These are phyloP conservation scores for Heliconius ethilla DNA, from an alignment of 2,888 invertebrate genomes.

Conservation along the genomic window DNA sequence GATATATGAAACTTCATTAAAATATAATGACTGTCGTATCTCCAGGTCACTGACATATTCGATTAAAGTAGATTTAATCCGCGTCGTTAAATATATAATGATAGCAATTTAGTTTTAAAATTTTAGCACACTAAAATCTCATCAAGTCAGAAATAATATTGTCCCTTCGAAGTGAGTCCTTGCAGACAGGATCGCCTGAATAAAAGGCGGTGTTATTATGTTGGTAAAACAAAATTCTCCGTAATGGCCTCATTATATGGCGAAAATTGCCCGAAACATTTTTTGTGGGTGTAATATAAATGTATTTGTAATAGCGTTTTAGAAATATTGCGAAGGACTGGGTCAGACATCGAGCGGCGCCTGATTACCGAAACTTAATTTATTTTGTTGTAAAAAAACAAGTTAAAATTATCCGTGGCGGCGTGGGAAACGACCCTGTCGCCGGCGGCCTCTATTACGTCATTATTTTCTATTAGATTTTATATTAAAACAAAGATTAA, in stretches of 20 bases:
- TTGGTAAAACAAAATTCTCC: conserved; percentile 82
- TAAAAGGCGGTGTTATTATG: conserved; percentile 81
- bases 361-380: conserved; percentile 81
- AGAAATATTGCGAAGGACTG: conserved; percentile 80
- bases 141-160: conserved; percentile 77
- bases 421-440: conserved; percentile 81
- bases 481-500: conserved; percentile 79
- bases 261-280: conserved; percentile 80
- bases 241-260: conserved; percentile 82
- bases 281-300: conserved; percentile 80
- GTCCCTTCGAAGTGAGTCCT: conserved; percentile 79
- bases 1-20: conserved; percentile 26
- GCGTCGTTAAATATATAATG: conserved; percentile 74
- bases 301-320: conserved; percentile 82
- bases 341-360: conserved; percentile 73
- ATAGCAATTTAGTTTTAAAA: conserved; percentile 75
- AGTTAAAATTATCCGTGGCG: conserved; percentile 71
- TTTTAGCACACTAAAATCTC: conserved; percentile 82
- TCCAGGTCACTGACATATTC: conserved; percentile 52
- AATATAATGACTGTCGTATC: conserved; percentile 27
- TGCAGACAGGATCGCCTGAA: conserved; percentile 71
- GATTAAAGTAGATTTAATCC: conserved; percentile 69
- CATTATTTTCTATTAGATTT: conserved; percentile 82
- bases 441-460: conserved; percentile 81
- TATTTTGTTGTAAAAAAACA: conserved; percentile 74